phyloP scores from a whole-genome alignment of 2,797 vertebrate genomes.

The Urosaurus nigricauda region DNA sequence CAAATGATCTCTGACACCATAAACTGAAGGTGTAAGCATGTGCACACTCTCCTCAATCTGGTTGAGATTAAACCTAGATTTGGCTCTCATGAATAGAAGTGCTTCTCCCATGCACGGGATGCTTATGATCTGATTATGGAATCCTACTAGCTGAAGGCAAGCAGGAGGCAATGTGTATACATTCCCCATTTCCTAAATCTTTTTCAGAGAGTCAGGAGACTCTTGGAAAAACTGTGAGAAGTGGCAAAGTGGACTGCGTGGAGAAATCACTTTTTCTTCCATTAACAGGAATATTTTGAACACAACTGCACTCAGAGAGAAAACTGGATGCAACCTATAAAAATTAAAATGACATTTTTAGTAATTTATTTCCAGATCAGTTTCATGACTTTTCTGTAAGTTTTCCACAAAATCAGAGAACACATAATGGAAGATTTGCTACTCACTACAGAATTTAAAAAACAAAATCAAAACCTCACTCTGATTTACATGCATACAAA shows the following conservation, averaged over 20 bases:
- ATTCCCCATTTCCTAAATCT: neutral
- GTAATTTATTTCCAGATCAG: neutral
- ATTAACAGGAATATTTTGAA: neutral
- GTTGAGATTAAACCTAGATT: neutral
- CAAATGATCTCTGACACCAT: no score
- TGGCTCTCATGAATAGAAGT: neutral
- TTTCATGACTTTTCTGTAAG: neutral
- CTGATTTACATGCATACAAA: neutral
- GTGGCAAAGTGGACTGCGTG: neutral
- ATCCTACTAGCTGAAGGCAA: neutral
- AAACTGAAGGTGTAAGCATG: no score
- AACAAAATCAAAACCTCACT: no score
- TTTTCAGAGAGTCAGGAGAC: neutral
- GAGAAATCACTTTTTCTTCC: neutral
- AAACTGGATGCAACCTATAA: neutral
- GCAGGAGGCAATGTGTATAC: neutral
- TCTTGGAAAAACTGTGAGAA: neutral
- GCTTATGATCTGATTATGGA: neutral
- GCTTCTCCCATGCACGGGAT: neutral
- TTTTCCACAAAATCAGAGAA: neutral
- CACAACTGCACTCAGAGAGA: neutral
- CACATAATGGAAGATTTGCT: neutral
- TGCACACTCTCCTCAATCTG: no score
- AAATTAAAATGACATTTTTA: conserved; percentile 1
- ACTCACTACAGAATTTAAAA: neutral